Evolutionary conservation across 2,113 vertebrate genomes (phyloP), one percentile per base, ranked within the genome.

Genomic region (Peucedramus taeniatus): DNA sequence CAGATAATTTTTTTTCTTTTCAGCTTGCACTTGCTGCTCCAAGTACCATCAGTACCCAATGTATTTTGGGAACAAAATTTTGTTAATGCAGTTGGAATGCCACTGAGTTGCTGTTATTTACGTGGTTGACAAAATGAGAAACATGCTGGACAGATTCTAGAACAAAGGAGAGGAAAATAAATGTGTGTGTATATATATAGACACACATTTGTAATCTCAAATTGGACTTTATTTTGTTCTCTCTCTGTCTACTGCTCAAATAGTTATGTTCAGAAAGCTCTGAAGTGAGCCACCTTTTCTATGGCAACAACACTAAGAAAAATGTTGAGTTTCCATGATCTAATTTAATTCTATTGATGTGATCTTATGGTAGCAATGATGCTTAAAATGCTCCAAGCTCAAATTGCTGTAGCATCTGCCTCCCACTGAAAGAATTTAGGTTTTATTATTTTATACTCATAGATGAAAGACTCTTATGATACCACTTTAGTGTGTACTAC

Each of bases 281-380:
- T 60, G 71, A 95, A 86, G 33, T 66, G 72, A 93, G 78, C 35
- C 54, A 94, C 69, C 61, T 95, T 92, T 97, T 95, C 95, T 97
- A 97, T 96, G 88, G 92, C 94, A 97, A 97, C 96, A 96, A 93
- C 83, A 80, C 84, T 86, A 69, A 91, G 89, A 79, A 96, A 93
- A 97, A 97, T 33, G 66, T 95, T 91, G 87, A 75, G 44, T 85
- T 94, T 91, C 44, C 56, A 87, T 60, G 57, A 90, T 78, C 78
- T 80, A 89, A 90, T 94, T 91, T 87, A 92, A 70, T 95, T 95
- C 72, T 80, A 84, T 78, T 76, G 90, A 94, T 93, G 91, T 14
- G 3, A 66, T 88, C 90, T 92, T 95, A 81, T 42, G 44, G 76
- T 82, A 96, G 94, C 8, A 9, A 89, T 60, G 84, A 95, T 74